Evolutionary conservation across 2,113 vertebrate genomes (phyloP).

Genomic region (Phocoena sinus): DNA sequence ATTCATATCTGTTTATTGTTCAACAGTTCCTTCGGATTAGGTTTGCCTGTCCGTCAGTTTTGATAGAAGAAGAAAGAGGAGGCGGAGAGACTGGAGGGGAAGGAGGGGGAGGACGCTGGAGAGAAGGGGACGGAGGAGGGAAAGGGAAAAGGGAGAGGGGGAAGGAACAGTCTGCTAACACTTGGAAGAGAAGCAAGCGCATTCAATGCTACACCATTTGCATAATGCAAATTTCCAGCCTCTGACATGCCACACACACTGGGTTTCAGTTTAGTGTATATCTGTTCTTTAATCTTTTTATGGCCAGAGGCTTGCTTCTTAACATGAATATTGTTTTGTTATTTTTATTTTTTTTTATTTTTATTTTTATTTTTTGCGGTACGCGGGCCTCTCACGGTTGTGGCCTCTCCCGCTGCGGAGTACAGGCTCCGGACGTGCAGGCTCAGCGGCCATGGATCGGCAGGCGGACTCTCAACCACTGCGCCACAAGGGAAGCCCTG

Average conservation of each 20-base stretch:
- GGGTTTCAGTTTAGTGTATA: background rate
- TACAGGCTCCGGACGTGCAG: no score
- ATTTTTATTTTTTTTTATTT: background rate
- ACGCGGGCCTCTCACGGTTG: no score
- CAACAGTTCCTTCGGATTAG: background rate
- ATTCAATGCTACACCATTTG: background rate
- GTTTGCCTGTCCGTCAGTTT: background rate
- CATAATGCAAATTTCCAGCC: accelerated
- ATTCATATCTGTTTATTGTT: background rate
- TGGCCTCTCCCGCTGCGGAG: no score
- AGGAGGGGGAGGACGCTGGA: accelerated
- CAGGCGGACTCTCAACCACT: no score
- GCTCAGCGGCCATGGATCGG: no score
- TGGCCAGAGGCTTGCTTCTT: background rate
- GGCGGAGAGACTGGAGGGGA: accelerated
- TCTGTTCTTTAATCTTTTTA: background rate
- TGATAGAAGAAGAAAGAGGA: background rate
- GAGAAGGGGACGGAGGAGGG: accelerated
- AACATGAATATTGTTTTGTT: background rate
- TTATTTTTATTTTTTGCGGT: no score
- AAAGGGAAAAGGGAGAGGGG: accelerated
- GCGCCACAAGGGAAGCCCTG: no score
- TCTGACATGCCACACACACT: background rate
- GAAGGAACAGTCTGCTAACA: background rate
- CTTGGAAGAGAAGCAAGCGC: background rate